These are phyloP conservation scores for Tapera naevia DNA, from an alignment of 2,797 vertebrate species.

Conservation along the genomic window DNA sequence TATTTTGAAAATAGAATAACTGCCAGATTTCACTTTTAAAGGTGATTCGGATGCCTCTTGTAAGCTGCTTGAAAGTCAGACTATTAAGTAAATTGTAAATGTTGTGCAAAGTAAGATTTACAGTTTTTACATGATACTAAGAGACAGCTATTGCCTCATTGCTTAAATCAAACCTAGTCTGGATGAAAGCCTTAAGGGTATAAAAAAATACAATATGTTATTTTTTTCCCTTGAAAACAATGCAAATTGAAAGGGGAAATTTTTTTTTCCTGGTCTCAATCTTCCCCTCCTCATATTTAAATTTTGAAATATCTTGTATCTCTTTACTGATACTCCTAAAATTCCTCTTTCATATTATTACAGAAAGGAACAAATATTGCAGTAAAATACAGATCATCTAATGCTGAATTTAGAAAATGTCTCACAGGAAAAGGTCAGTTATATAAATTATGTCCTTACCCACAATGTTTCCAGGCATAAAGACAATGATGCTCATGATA, in stretches of 20 bases:
- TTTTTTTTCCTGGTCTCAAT: neutral
- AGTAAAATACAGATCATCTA: neutral
- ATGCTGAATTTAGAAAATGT: neutral
- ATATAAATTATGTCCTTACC: slow-evolving; percentile 79
- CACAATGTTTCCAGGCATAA: slow-evolving; percentile 92
- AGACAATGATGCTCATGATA: slow-evolving; percentile 88
- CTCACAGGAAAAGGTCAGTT: neutral
- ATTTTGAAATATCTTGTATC: neutral
- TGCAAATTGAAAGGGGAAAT: neutral
- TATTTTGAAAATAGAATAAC: neutral
- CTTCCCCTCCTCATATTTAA: neutral
- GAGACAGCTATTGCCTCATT: neutral
- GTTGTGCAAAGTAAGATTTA: neutral
- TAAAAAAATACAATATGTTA: neutral
- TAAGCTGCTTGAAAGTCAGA: neutral
- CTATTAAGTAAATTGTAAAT: neutral
- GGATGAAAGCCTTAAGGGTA: neutral
- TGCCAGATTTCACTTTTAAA: neutral
- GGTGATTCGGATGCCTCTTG: neutral
- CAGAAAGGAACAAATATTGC: neutral
- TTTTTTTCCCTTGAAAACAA: neutral
- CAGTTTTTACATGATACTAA: neutral
- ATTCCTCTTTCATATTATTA: neutral
- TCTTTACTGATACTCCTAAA: neutral
- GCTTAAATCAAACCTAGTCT: neutral